Evolutionary conservation across 2,888 invertebrate species (phyloP).

Genomic region (Amaurobius ferox): DNA sequence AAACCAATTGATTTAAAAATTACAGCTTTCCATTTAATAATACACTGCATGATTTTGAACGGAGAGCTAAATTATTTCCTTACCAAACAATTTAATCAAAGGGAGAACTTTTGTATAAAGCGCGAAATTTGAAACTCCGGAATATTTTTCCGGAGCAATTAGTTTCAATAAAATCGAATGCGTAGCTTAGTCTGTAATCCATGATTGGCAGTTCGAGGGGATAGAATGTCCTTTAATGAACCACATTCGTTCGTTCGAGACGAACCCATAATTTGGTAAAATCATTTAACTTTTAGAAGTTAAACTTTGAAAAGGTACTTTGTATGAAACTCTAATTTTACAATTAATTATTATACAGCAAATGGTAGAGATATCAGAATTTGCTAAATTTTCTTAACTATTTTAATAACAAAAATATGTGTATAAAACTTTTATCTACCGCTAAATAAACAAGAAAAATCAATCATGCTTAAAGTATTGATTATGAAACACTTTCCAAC

Average conservation of each 20-base stretch:
- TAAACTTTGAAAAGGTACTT: background rate
- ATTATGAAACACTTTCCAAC: too few species aligned
- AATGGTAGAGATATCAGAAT: too few species aligned
- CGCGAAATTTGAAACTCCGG: background rate
- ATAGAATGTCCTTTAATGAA: background rate
- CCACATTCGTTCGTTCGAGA: background rate
- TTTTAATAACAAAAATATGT: too few species aligned
- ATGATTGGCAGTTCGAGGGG: background rate
- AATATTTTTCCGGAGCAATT: conserved; percentile 4
- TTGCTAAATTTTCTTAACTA: too few species aligned
- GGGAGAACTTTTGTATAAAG: conserved; percentile 9
- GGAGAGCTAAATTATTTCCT: too few species aligned
- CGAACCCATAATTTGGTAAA: background rate
- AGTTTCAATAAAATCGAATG: background rate
- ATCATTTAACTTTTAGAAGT: background rate
- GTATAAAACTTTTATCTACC: too few species aligned
- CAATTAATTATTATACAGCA: background rate
- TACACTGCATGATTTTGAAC: too few species aligned
- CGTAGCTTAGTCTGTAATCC: background rate
- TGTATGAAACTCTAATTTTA: background rate
- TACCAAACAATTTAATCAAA: too few species aligned
- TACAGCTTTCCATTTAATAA: too few species aligned
- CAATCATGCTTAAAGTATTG: too few species aligned
- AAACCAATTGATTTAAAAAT: too few species aligned
- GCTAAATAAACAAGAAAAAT: too few species aligned